Base-by-base conservation (phyloP, 2,797 vertebrate species). In the Pteropus rufus region DNA sequence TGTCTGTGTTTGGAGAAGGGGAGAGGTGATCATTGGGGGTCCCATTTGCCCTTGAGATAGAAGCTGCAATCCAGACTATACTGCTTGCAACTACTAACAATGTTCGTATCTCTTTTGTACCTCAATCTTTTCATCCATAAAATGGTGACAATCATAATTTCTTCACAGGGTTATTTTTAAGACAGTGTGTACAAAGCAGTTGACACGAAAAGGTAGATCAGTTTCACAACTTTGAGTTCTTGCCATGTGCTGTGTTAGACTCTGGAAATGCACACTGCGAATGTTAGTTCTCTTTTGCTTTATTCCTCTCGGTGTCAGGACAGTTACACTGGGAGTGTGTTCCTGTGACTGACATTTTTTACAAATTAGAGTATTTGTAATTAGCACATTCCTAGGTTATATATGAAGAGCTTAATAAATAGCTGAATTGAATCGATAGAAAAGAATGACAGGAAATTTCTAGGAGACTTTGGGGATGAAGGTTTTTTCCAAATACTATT, bases 71-170 rank as follows among this genome's bases (percentile, higher is more conserved):
- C n/a, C 54, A 89, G 75, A 69, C 31, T 18, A 26, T 1, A 62
- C 34, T 52, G 8, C 62, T 46, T 54, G 36, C 16, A 79, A 34
- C 31, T 54, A 64, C 44, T 49, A 58, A 73, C 21, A 54, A 39
- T 3, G 1, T 23, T 46, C 24, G 44, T 62, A 46, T 36, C n/a
- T 92, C 72, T 73, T 44, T 56, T 67, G 36, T 41, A 73, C 34
- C 52, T 72, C 82, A 87, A 12, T 49, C 52, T 93, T 94, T 94
- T 67, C 67, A 83, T 58, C 85, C 39, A 77, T 41, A 82, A 92
- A 41, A 60, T 44, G 39, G 34, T 5, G 94, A 85, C 7, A 82
- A 31, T 56, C 39, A 29, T 4, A 65, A 58, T 56, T 73, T 75
- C 49, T n/a, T 70, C 24, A 73, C 4, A 62, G 36, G 70, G 19